phyloP scores from a whole-genome alignment of 2,113 vertebrate species.

The Anser cygnoides region DNA sequence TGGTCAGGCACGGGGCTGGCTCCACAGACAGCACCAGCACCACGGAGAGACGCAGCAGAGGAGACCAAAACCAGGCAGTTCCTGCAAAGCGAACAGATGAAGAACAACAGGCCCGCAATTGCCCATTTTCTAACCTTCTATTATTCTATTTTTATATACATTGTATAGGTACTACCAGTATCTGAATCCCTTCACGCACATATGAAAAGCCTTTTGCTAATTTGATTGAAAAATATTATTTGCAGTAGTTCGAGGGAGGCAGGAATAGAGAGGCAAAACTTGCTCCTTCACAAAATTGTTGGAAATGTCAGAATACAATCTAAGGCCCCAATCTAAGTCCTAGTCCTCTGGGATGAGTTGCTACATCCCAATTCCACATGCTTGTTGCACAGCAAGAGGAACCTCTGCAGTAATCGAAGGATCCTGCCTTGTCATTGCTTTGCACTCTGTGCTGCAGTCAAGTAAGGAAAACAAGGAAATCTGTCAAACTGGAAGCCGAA shows the following conservation, averaged over 20 bases:
- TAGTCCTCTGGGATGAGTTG: neutral
- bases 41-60: neutral
- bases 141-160: neutral
- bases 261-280: neutral
- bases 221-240: neutral
- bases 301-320: neutral
- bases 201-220: neutral
- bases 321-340: neutral
- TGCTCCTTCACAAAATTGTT: neutral
- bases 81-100: neutral
- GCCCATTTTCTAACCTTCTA: neutral
- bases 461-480: neutral
- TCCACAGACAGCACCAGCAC: conserved; percentile 15
- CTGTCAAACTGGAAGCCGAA: neutral
- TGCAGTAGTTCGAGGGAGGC: neutral
- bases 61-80: neutral
- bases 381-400: neutral
- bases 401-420: neutral
- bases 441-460: neutral
- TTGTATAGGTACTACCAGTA: neutral
- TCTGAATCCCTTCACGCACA: neutral
- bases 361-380: neutral
- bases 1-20: conserved; percentile 75
- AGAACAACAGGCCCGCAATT: neutral
- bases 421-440: neutral